Base-by-base conservation (phyloP, 2,888 invertebrate genomes). In the Drosophila falleni region DNA sequence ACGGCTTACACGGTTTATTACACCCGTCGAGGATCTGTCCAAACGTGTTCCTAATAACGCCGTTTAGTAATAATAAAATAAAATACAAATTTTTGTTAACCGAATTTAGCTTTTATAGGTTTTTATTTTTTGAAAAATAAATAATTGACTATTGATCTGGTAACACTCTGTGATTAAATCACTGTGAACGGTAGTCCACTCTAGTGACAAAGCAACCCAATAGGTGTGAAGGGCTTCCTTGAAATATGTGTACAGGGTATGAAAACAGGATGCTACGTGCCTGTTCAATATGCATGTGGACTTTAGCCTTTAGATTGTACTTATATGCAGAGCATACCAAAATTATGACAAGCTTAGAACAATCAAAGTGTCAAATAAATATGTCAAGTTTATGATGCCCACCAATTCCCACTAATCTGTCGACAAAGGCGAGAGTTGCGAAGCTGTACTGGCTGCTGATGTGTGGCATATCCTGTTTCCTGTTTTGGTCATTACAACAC, bases 351-450 rank as follows among this genome's bases (percentile, higher is more conserved):
- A 87, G 84, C 84, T 88, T 81, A 80, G 71, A 71, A 71, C 79
- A 84, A 80, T 81, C 81, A 83, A 89, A 83, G 82, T 87, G 89
- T 90, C 90, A 89, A 89, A 90, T 90, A 90, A 90, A 89, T 74
- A 79, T 81, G 81, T 75, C 79, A 81, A 84, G 63, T 87, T 89
- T 84, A 89, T 78, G 80, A 53, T 61, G 55, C 79, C 67, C 77
- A 63, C 60, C 65, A 66, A 74, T 74, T 62, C 69, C 73, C 78
- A 76, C 83, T 83, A 86, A 86, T 87, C 88, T 86, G 86, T 87
- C 88, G 81, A 83, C 80, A 83, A 87, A 78, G 72, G 81, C 67
- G 73, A 77, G 60, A 53, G 71, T 42, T 61, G 33, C 49, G 71
- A 59, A 31, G 49, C 62, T 55, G 62, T 51, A 47, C 51, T 59